Evolutionary conservation across 1,140 invertebrate genomes (phyloP), one percentile per base, ranked within the genome.

Genomic region (Pogonus chalceus): DNA sequence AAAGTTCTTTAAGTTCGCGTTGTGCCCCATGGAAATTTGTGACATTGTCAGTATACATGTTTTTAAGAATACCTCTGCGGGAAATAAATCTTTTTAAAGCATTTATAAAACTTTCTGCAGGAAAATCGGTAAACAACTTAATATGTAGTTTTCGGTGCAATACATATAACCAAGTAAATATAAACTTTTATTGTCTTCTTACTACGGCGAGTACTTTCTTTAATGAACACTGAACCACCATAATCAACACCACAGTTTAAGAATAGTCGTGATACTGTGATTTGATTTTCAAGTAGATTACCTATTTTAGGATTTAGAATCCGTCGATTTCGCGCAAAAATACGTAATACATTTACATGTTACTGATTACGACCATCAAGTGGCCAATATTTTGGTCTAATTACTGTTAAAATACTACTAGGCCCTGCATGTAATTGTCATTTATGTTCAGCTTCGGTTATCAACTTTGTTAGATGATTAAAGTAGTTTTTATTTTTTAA

Each of bases 131-230:
- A 0, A 71, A 62, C 1, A 69, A 51, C 49, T 73, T 69, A 20
- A 71, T 51, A 57, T 72, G 69, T 1, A 72, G 69, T 68, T 21
- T 62, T 62, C 0, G 63, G 63, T 0, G 59, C 39, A 20, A 68
- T 51, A 60, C 69, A 73, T 1, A 69, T 54, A 50, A 72, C 71
- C 0, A 74, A 20, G 20, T 51, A 49, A 2, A 69, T 56, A 48
- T 69, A 71, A 2, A 55, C 51, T 51, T 72, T 73, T 14, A 58
- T 35, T 1, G 37, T 35, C 14, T 53, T 57, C 18, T 24, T 16
- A 35, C 53, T 57, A 18, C 58, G 51, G 1, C 20, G 18, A 39
- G 53, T 53, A 10, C 46, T 54, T 23, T 56, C 49, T 56, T 62
- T 62, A 3, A 69, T 53, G 1, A 49, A 49, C 52, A 67, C 53